Percentiles rank a stretch among this genome's conserved stretches.
Conservation (phyloP, 2,888 invertebrate species). For the Taenaris catops region DNA sequence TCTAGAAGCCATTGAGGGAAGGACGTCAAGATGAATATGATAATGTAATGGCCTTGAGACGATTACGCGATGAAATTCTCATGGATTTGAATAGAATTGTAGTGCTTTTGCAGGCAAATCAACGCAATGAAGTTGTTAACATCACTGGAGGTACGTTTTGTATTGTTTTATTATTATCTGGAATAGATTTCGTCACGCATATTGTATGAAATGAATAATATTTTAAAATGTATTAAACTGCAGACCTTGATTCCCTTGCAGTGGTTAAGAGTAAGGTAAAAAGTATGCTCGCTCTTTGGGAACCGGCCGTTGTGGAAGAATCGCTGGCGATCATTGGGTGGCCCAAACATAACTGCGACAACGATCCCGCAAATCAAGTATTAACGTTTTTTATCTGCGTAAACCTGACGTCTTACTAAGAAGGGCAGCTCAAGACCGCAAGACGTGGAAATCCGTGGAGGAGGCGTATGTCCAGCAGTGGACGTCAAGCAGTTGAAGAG, state of each 20-base stretch:
- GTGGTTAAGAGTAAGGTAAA: constrained; percentile 82
- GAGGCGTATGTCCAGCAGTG: too few relatives aligned
- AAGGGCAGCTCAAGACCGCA: too few relatives aligned
- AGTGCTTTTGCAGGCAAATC: constrained; percentile 85
- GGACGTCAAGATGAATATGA: constrained; percentile 91
- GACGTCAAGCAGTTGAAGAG: background rate
- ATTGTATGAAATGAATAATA: too few relatives aligned
- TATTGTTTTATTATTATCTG: too few relatives aligned
- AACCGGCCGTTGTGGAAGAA: constrained; percentile 91
- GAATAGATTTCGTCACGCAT: too few relatives aligned
- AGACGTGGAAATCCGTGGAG: too few relatives aligned
- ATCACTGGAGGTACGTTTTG: constrained; percentile 24
- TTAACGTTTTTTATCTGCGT: too few relatives aligned
- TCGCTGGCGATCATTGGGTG: constrained; percentile 91
- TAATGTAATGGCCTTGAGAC: constrained; percentile 88
- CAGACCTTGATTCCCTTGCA: too few relatives aligned
- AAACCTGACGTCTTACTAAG: too few relatives aligned
- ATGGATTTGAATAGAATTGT: constrained; percentile 88
- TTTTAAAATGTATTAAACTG: too few relatives aligned
- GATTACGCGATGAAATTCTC: constrained; percentile 87
- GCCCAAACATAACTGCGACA: constrained; percentile 75
- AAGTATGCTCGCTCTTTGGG: constrained; percentile 90
- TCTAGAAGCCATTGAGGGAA: too few relatives aligned
- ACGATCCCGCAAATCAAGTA: constrained; percentile 49
- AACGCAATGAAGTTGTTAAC: constrained; percentile 19